Evolutionary conservation across 2,888 invertebrate genomes (phyloP).

Genomic region (Tanypteryx hageni): DNA sequence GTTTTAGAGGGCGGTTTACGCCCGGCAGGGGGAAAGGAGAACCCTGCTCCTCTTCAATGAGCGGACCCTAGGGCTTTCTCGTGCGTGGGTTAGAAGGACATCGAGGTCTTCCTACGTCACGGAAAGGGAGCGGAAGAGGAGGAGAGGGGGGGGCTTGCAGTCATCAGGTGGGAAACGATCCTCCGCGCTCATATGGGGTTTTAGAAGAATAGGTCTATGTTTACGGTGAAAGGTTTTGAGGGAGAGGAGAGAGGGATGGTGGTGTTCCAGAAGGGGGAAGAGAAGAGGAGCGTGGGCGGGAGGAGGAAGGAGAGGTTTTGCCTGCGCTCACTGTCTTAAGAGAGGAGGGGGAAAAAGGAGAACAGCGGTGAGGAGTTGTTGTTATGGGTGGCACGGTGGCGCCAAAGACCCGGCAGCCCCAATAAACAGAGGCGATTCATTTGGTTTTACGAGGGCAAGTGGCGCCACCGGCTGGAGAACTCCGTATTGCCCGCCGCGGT

Average conservation of each 20-base stretch:
- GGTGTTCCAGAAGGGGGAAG: neutral
- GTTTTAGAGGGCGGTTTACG: neutral
- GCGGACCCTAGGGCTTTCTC: neutral
- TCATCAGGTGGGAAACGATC: neutral
- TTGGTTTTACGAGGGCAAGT: slow-evolving; percentile 50
- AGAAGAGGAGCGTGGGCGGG: neutral
- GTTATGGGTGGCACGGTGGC: slow-evolving; percentile 23
- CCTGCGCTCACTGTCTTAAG: neutral
- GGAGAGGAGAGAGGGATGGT: neutral
- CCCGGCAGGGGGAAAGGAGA: neutral
- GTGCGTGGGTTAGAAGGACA: neutral
- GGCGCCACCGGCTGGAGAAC: slow-evolving; percentile 45
- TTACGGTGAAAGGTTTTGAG: neutral
- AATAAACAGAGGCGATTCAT: slow-evolving; percentile 54
- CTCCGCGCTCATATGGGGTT: neutral
- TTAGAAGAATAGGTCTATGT: neutral
- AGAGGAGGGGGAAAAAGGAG: neutral
- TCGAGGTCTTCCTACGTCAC: neutral
- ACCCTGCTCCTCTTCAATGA: neutral
- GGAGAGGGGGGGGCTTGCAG: neutral
- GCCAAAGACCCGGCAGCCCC: slow-evolving; percentile 40
- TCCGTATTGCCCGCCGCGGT: neutral
- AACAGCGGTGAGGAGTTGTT: neutral
- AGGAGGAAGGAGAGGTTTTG: neutral
- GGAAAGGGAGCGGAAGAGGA: neutral